Evolutionary conservation across 2,888 invertebrate genomes (phyloP).

Genomic region (Drymonia ruficornis): DNA sequence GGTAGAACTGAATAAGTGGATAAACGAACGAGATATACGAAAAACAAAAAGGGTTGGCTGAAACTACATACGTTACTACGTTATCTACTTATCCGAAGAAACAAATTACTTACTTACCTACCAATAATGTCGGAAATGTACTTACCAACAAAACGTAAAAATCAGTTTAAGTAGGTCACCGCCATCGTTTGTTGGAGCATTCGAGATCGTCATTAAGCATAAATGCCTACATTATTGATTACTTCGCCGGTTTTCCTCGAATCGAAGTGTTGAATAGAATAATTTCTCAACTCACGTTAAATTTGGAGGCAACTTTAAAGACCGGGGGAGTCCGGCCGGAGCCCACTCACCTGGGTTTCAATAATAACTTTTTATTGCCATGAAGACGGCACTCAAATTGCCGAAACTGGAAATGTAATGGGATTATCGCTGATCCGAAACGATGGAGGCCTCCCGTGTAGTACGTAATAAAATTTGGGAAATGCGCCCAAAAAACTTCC

Average conservation of each 20-base stretch:
- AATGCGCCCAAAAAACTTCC: slow-evolving; percentile 55
- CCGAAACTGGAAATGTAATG: slow-evolving; percentile 70
- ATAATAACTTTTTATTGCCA: slow-evolving; percentile 69
- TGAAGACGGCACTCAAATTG: slow-evolving; percentile 64
- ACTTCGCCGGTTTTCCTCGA: slow-evolving; percentile 17
- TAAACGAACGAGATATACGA: too few species aligned
- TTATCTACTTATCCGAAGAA: too few species aligned
- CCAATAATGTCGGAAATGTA: too few species aligned
- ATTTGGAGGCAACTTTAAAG: slow-evolving; percentile 26
- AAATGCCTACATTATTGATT: slow-evolving; percentile 32
- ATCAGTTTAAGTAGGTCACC: neutral
- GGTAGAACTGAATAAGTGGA: too few species aligned
- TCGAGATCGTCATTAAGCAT: slow-evolving; percentile 24
- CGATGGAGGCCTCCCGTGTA: slow-evolving; percentile 64
- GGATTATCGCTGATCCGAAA: slow-evolving; percentile 74
- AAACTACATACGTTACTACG: too few species aligned
- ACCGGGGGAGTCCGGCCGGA: slow-evolving; percentile 27
- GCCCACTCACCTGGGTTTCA: slow-evolving; percentile 57
- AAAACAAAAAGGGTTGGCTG: too few species aligned
- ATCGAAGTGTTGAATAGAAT: slow-evolving; percentile 26
- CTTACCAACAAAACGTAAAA: too few species aligned
- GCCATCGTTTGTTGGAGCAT: slow-evolving; percentile 9
- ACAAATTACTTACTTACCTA: too few species aligned
- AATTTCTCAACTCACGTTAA: slow-evolving; percentile 22
- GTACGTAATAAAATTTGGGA: slow-evolving; percentile 65